Percentiles rank a stretch among this genome's conserved stretches.
phyloP scores from a whole-genome alignment of 2,888 invertebrate species.

The Trichopria drosophilae region DNA sequence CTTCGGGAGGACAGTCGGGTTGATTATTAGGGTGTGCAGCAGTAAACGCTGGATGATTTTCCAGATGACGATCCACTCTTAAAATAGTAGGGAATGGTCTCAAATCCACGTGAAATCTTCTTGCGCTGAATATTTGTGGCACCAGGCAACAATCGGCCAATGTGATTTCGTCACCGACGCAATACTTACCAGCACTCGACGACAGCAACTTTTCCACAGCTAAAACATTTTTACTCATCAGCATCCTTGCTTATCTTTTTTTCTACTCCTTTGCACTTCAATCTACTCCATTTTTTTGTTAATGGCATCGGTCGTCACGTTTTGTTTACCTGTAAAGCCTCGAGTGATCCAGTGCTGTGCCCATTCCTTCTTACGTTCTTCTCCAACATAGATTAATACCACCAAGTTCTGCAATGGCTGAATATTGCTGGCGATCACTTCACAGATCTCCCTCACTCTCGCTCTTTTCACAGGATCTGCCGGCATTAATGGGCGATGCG shows the following conservation, averaged over 20 bases:
- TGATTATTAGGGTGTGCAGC: slow-evolving; percentile 89
- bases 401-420: slow-evolving; percentile 94
- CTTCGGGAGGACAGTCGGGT: slow-evolving; percentile 92
- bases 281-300: too few relatives aligned
- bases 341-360: slow-evolving; percentile 89
- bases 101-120: slow-evolving; percentile 92
- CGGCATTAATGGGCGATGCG: slow-evolving; percentile 83
- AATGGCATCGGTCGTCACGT: neutral
- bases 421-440: slow-evolving; percentile 90
- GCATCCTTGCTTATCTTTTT: neutral
- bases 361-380: slow-evolving; percentile 90
- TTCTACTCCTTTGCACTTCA: too few relatives aligned
- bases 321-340: slow-evolving; percentile 70
- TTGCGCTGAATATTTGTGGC: slow-evolving; percentile 93
- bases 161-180: slow-evolving; percentile 91
- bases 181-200: slow-evolving; percentile 86
- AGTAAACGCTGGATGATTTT: slow-evolving; percentile 86
- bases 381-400: slow-evolving; percentile 84
- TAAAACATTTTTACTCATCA: slow-evolving; percentile 46
- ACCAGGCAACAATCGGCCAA: slow-evolving; percentile 94
- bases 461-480: slow-evolving; percentile 86
- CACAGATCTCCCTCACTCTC: slow-evolving; percentile 89
- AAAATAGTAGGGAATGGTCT: slow-evolving; percentile 86
- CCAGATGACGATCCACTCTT: slow-evolving; percentile 82
- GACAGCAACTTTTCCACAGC: slow-evolving; percentile 87